A percentile compares a stretch with the other conserved stretches of the same genome.
phyloP scores from a whole-genome alignment of 2,888 invertebrate species.

The Phortica magna region DNA sequence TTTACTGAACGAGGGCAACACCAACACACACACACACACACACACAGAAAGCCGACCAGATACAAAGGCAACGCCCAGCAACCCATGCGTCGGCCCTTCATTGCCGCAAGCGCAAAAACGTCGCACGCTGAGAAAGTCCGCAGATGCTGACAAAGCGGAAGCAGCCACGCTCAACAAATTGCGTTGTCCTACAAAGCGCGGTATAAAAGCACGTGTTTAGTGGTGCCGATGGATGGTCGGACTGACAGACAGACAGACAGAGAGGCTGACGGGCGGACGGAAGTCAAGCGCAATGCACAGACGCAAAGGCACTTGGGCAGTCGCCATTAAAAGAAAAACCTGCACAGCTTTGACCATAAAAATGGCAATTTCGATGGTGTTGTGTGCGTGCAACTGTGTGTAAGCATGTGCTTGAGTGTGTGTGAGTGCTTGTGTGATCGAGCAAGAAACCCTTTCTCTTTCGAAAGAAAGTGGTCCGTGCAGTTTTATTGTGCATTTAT shows the following conservation, averaged over 20 bases:
- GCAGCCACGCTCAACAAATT: conserved; percentile 29
- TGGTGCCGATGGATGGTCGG: background rate
- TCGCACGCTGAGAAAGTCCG: conserved; percentile 60
- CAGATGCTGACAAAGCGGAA: conserved; percentile 44
- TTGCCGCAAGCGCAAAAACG: conserved; percentile 62
- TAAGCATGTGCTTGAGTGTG: background rate
- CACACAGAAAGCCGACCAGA: too few relatives aligned
- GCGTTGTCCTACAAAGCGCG: conserved; percentile 24
- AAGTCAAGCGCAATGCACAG: background rate
- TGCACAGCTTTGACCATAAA: conserved; percentile 59
- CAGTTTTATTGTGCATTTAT: conserved; percentile 14
- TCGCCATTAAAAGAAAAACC: conserved; percentile 50
- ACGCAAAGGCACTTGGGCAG: background rate
- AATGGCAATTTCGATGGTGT: conserved; percentile 59
- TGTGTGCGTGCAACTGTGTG: background rate
- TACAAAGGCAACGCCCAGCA: background rate
- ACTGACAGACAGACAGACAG: background rate
- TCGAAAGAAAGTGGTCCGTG: conserved; percentile 62
- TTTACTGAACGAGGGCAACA: conserved; percentile 25
- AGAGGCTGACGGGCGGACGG: background rate
- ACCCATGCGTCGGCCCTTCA: conserved; percentile 28
- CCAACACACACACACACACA: background rate
- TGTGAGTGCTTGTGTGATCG: conserved; percentile 14
- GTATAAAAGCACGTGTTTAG: conserved; percentile 13
- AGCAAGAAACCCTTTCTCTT: conserved; percentile 64